These are phyloP conservation scores for Psophia crepitans DNA, from an alignment of 2,113 vertebrate species.

Conservation along the genomic window DNA sequence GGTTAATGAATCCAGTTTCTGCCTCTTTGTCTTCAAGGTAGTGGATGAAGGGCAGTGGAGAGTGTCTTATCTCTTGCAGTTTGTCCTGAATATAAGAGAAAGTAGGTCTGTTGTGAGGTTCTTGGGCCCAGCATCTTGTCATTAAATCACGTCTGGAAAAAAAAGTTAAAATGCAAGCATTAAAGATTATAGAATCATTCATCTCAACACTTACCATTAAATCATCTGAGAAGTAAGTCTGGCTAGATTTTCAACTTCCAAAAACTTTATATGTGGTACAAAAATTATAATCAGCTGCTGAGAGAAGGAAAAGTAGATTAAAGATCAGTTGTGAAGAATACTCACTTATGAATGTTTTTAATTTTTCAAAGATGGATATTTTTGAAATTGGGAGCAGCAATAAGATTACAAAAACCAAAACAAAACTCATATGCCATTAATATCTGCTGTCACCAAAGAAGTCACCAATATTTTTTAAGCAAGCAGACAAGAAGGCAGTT, in stretches of 20 bases:
- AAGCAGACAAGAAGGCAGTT: not conserved
- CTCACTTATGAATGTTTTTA: not conserved
- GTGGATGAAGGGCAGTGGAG: not conserved
- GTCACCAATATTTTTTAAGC: not conserved
- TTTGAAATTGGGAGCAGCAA: not conserved
- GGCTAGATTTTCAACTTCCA: not conserved
- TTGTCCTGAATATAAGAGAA: conserved; percentile 65
- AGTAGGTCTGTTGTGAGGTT: conserved; percentile 63
- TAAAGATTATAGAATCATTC: not conserved
- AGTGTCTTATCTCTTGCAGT: conserved; percentile 63
- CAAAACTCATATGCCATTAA: not conserved
- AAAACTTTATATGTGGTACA: not conserved
- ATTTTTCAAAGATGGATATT: not conserved
- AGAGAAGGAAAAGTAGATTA: not conserved
- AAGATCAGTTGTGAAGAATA: not conserved
- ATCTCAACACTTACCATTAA: not conserved
- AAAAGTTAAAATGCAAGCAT: not conserved
- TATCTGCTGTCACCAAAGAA: not conserved
- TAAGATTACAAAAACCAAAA: not conserved
- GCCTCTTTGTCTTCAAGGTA: not conserved
- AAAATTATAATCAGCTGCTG: not conserved
- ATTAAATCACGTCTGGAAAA: conserved; percentile 69
- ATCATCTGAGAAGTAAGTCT: not conserved
- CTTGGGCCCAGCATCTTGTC: conserved; percentile 72
- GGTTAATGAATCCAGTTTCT: conserved; percentile 53